Conservation (phyloP, 1,140 invertebrate species). For the Neodiprion virginianus region DNA sequence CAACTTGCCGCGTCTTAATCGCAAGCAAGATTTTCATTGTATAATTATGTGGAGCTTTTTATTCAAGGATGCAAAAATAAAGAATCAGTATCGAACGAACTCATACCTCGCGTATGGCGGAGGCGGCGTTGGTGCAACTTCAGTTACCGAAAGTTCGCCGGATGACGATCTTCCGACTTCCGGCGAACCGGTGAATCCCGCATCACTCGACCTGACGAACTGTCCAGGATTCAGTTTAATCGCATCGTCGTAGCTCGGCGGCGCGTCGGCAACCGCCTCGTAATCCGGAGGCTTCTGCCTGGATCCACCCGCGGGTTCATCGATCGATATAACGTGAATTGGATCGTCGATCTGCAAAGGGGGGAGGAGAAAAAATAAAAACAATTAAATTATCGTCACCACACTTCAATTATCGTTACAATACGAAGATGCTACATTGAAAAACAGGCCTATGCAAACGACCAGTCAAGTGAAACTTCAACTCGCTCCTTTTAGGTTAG, state of each 20-base stretch:
- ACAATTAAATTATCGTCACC: background rate
- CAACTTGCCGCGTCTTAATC: no score
- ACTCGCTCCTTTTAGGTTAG: no score
- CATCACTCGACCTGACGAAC: conserved; percentile 43
- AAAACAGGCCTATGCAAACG: conserved; percentile 1
- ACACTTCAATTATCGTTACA: conserved; percentile 1
- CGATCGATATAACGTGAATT: conserved; percentile 71
- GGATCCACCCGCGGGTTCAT: conserved; percentile 51
- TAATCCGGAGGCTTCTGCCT: conserved; percentile 77
- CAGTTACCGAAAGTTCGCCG: conserved; percentile 34
- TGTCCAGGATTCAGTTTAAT: conserved; percentile 72
- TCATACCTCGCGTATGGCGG: conserved; percentile 55
- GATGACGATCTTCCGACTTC: conserved; percentile 39
- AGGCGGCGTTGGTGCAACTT: conserved; percentile 44
- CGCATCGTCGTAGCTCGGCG: conserved; percentile 76
- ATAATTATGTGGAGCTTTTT: no score
- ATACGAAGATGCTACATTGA: background rate
- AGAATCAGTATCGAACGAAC: background rate
- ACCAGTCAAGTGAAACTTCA: background rate
- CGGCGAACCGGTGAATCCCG: conserved; percentile 24
- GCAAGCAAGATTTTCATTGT: no score
- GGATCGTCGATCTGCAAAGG: conserved; percentile 68
- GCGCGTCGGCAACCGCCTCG: conserved; percentile 71
- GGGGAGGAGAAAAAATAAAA: conserved; percentile 23
- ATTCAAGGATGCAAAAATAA: background rate